Base-by-base conservation (phyloP, 2,797 vertebrate genomes). In the Allobates femoralis region DNA sequence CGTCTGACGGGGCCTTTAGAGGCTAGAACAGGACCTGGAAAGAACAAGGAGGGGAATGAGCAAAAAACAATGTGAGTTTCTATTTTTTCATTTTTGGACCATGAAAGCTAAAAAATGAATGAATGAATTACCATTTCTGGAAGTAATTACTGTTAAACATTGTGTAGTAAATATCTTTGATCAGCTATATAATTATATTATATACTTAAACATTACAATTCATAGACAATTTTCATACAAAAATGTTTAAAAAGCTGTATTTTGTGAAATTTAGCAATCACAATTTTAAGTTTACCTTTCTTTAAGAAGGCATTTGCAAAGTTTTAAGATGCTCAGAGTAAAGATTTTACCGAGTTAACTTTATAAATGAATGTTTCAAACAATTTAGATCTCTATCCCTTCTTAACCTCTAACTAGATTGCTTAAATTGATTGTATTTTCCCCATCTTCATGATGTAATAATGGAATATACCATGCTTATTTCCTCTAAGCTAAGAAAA, bases 371-470 rank as follows among this genome's bases (percentile, higher is more conserved):
- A 53, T 18, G 16, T 71, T 67, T 71, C 2, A 37, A 37, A 41
- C 69, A 73, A 73, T 73, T 46, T 73, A 21, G 21, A 21, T 73
- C 21, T 73, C 21, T 26, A 73, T 73, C 14, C 12, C 37, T 46
- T 12, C 69, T 46, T 73, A 37, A 37, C 23, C 46, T 12, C 34
- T n/a, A 73, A 46, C 3, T 73, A 73, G 69, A 73, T 73, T n/a
- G 19, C 23, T 73, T 73, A n/a, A n/a, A 73, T 73, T 23, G 23
- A 46, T 73, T 46, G 37, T 16, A 71, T 73, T 73, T 73, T 46
- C 69, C 23, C 10, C 46, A 37, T 46, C 10, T 73, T 73, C 23
- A 46, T 73, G 37, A 73, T 78, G 75, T 56, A 78, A 78, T 78
- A 34, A 28, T 56, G 53, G 53, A 37, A 34, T 34, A 50, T 58